Evolutionary conservation across 2,888 invertebrate species (phyloP), one percentile per base, ranked within the genome.

Genomic region (Pasiphila rectangulata): DNA sequence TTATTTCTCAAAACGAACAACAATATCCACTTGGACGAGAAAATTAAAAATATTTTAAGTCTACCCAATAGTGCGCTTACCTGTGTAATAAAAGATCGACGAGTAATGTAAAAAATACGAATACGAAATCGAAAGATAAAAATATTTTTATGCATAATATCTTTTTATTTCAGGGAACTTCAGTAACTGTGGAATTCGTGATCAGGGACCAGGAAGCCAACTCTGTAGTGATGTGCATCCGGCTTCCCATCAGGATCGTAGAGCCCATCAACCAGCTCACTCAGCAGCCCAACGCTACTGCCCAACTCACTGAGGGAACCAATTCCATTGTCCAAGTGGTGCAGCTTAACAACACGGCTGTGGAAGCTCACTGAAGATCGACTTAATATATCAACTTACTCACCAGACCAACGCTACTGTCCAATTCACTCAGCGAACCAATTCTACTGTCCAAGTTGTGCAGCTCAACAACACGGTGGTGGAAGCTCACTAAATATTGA

Each of bases 141-240:
- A 6, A 20, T 1, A 20, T 20, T 20, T 20, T 20, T 25, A 10
- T 9, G 12, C 10, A 10, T 10, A 25, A 25, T n/a, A 1, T 10
- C 3, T 1, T 25, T 15, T 43, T 1, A 2, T 41, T 41, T 9
- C 36, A 46, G 46, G 36, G 29, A 2, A 46, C 41, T 1, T 7
- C 29, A 10, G 41, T 23, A 5, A 46, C 36, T 2, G 3, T 46
- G 2, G 46, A 46, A 24, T 46, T 46, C 20, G 30, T 41, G 19
- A 30, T 46, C 13, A 10, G 19, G 1, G 41, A 46, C 17, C 4
- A 4, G 1, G 23, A 36, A 5, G 36, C 29, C 9, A 13, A 30
- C 1, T 15, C 36, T 7, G 1, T n/a, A 2, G 12, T 46, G 4
- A 7, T 10, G 15, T 46, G 46, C 12, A 5, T 41, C 3, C 36